Evolutionary conservation across 2,113 vertebrate species (phyloP), one percentile per base, ranked within the genome.

Genomic region (Phylloscopus trochilus): DNA sequence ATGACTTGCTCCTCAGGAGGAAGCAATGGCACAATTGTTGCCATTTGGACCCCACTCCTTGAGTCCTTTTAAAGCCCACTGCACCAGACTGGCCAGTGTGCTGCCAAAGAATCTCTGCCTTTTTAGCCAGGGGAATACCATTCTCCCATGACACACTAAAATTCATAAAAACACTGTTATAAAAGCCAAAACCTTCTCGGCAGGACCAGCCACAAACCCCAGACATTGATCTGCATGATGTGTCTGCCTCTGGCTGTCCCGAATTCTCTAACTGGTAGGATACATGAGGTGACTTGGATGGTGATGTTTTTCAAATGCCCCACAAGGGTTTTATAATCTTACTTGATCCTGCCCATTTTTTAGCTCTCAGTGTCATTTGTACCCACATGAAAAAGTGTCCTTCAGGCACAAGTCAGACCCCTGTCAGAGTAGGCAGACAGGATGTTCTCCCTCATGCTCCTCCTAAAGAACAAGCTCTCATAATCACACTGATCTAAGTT

Each of bases 191-290:
- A 62, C 13, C 13, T 53, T 39, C 18, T 47, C 1, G 1, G 53
- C 0, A 0, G 28, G 41, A 62, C 8, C 28, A 24, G 46, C 19
- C 60, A 74, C 13, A 22, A 74, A n/a, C 13, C 22, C 18, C 23
- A 74, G n/a, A 67, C 4, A 20, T 0, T 52, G 53, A 46, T n/a
- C 24, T 26, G 20, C 28, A 46, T 0, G 0, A 16, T 23, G 6
- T 14, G 13, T 53, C 39, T 75, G 33, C 33, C 18, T 67, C 37
- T 46, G 46, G 28, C 46, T 68, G 53, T 39, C 20, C 39, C 0
- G 0, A 15, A n/a, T 68, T 53, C 46, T 68, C 20, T 30, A 10
- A n/a, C 23, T 16, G 11, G 33, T 11, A 53, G 20, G 13, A 67
- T 3, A 59, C 15, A 33, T 8, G 33, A 60, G 7, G 49, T 59